Evolutionary conservation across 2,888 invertebrate species (phyloP).

Genomic region (Amaurobius ferox): DNA sequence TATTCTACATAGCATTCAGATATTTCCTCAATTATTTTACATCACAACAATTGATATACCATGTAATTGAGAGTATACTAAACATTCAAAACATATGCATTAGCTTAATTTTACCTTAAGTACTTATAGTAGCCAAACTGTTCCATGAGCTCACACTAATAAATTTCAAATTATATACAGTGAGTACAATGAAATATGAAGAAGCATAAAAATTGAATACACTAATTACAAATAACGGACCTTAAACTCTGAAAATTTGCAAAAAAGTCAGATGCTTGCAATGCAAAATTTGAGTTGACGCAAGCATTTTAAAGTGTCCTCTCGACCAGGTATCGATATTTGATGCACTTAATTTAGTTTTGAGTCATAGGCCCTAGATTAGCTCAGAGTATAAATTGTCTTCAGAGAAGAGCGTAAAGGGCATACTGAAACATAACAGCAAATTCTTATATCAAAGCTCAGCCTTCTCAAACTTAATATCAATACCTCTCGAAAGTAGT

Average conservation of each 20-base stretch:
- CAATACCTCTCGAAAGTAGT: slow-evolving; percentile 8
- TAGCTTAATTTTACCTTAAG: too few relatives aligned
- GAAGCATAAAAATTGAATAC: slow-evolving; percentile 41
- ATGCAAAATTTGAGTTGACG: slow-evolving; percentile 32
- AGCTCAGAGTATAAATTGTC: not conserved
- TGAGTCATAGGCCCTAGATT: slow-evolving; percentile 7
- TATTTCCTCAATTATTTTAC: too few relatives aligned
- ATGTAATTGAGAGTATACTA: slow-evolving; percentile 23
- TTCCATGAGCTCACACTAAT: slow-evolving; percentile 56
- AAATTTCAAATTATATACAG: slow-evolving; percentile 52
- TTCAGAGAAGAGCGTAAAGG: not conserved
- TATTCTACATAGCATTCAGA: too few relatives aligned
- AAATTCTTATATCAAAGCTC: slow-evolving; percentile 2
- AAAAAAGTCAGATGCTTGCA: slow-evolving; percentile 44
- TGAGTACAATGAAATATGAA: slow-evolving; percentile 38
- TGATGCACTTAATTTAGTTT: not conserved
- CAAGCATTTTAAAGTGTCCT: slow-evolving; percentile 32
- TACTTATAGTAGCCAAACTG: too few relatives aligned
- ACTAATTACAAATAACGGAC: slow-evolving; percentile 54
- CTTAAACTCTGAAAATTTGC: slow-evolving; percentile 62
- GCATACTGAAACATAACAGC: not conserved
- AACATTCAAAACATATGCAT: too few relatives aligned
- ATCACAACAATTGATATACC: not conserved
- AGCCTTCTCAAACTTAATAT: not conserved
- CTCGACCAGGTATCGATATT: slow-evolving; percentile 18